phyloP scores from a whole-genome alignment of 1,140 invertebrate genomes.

The Pseudomyrmex cubaensis region DNA sequence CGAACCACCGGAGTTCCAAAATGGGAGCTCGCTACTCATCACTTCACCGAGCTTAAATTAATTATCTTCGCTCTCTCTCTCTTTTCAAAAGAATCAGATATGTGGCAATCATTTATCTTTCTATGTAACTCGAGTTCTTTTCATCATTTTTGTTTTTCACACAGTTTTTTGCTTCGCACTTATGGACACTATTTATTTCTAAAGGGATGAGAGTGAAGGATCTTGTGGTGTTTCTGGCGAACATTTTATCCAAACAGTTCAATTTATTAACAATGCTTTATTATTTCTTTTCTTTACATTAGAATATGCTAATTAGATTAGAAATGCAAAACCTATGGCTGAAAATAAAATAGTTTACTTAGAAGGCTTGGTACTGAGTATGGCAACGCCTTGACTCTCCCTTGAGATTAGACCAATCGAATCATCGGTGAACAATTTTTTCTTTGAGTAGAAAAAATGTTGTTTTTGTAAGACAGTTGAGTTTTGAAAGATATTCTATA shows the following conservation, averaged over 20 bases:
- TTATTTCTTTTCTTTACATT: conserved; percentile 69
- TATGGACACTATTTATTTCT: not conserved
- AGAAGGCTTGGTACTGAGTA: conserved; percentile 67
- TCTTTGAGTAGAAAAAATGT: too few species aligned
- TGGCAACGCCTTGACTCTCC: conserved; percentile 42
- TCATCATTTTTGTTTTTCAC: not conserved
- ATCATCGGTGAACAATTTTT: too few species aligned
- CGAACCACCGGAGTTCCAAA: too few species aligned
- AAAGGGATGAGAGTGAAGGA: not conserved
- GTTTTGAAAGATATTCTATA: not conserved
- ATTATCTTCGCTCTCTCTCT: conserved; percentile 36
- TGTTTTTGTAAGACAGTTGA: not conserved
- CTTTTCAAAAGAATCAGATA: not conserved
- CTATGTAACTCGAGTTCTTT: not conserved
- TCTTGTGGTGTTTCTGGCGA: not conserved
- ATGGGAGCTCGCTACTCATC: too few species aligned
- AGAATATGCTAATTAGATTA: conserved; percentile 74
- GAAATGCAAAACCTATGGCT: conserved; percentile 76
- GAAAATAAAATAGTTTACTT: conserved; percentile 70
- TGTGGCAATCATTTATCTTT: not conserved
- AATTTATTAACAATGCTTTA: conserved; percentile 63
- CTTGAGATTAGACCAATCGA: not conserved
- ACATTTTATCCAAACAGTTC: conserved; percentile 16
- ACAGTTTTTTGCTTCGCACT: not conserved
- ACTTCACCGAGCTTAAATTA: too few species aligned